Percentiles rank a stretch among this genome's conserved stretches.
Conservation (phyloP, 1,140 invertebrate genomes). For the Eurosta solidaginis region DNA sequence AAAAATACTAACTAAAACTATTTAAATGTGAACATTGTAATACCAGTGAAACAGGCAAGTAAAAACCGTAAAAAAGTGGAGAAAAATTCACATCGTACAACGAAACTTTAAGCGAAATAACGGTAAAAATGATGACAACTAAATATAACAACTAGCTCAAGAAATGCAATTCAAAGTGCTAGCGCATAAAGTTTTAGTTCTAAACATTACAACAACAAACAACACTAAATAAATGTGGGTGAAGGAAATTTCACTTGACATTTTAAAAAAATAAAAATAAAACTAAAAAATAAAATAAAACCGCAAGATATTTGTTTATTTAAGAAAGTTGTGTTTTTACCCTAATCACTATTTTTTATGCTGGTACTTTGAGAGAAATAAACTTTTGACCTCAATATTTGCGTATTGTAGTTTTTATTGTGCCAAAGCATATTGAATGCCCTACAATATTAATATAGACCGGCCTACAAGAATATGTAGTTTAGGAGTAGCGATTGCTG, state of each 20-base stretch:
- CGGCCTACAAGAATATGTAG: too few relatives aligned
- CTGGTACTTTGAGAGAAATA: neutral
- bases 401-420: neutral
- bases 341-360: neutral
- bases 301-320: neutral
- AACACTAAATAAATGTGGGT: neutral
- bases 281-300: neutral
- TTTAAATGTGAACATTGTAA: neutral
- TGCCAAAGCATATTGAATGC: neutral
- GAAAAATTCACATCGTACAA: neutral
- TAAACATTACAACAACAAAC: neutral
- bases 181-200: too few relatives aligned
- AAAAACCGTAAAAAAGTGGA: neutral
- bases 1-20: neutral
- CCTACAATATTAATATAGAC: too few relatives aligned
- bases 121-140: conserved; percentile 14
- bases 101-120: conserved; percentile 20
- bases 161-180: neutral
- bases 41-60: neutral
- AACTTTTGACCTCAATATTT: neutral
- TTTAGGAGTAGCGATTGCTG: too few relatives aligned
- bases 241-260: conserved; percentile 28
- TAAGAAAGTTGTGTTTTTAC: neutral
- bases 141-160: neutral
- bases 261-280: neutral